Base-by-base conservation (phyloP, 2,113 vertebrate species). In the Mystacornis crossleyi region DNA sequence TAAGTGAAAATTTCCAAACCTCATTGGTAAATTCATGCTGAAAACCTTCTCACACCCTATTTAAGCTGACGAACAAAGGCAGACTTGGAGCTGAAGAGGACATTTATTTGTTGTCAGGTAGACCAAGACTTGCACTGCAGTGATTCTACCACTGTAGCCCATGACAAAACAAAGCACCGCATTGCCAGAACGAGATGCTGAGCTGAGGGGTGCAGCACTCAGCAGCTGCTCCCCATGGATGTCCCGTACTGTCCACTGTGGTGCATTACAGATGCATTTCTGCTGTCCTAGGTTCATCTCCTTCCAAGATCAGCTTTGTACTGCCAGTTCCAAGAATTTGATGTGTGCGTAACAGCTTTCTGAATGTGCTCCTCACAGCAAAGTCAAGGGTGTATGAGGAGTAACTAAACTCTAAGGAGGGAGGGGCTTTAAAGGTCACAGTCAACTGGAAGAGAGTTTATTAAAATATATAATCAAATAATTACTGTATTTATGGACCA, bases 1-100 rank as follows among this genome's bases (percentile, higher is more conserved):
- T 89, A 86, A 55, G 40, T 90, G 45, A 87, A 86, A 85, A 77
- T 95, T 96, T 97, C 82, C 67, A 81, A 97, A 93, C 62, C 7
- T 4, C 24, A 9, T 91, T 34, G 48, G 47, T 38, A 85, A 94
- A 83, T 75, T 61, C 14, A 31, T 53, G 34, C 28, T 55, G 61
- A 95, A 96, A 96, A n/a, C 12, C 15, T 67, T 86, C 34, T 86
- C 58, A 61, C 45, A 74, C 38, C 55, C 90, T 81, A 26, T 75
- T n/a, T 50, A 31, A 2, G 1, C 12, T 17, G 62, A 85, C 14
- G 40, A 91, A 81, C 33, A 75, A 90, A 60, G 3, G 15, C 28
- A 64, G 61, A 19, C 14, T 45, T 1, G 1, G 19, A 70, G 43
- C 25, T 25, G 31, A 66, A 36, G 20, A 53, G 29, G 21, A 33